These are phyloP conservation scores for Idris sp. DNA, from an alignment of 1,140 invertebrate genomes.

Conservation along the genomic window DNA sequence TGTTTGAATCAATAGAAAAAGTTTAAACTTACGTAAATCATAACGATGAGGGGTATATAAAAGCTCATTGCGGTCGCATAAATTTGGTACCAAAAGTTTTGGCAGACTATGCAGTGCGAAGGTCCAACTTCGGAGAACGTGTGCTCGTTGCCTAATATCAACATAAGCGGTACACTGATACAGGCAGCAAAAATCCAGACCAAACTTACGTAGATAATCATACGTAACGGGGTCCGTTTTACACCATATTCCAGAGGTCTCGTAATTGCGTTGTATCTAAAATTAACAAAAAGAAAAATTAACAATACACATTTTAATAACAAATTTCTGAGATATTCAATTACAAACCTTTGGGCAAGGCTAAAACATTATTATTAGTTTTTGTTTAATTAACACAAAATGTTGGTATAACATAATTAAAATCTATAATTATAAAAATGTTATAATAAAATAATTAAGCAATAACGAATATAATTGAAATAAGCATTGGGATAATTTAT, in stretches of 20 bases:
- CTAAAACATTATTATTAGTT: too few relatives aligned
- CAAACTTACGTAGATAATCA: constrained; percentile 90
- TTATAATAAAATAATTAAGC: too few relatives aligned
- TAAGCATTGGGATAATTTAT: too few relatives aligned
- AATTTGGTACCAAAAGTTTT: constrained; percentile 92
- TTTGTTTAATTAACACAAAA: too few relatives aligned
- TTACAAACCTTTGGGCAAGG: too few relatives aligned
- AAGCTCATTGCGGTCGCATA: constrained; percentile 94
- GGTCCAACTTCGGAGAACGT: constrained; percentile 77
- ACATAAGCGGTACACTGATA: constrained; percentile 91
- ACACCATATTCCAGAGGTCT: constrained; percentile 93
- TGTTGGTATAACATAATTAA: too few relatives aligned
- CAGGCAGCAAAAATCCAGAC: constrained; percentile 94
- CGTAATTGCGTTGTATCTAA: constrained; percentile 91
- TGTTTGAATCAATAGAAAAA: not conserved
- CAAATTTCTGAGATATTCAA: too few relatives aligned
- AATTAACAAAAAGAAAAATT: constrained; percentile 31
- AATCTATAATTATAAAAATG: too few relatives aligned
- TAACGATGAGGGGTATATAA: constrained; percentile 88
- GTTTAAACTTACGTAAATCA: constrained; percentile 3
- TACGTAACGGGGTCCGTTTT: constrained; percentile 89
- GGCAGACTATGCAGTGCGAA: constrained; percentile 87
- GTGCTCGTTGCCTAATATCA: constrained; percentile 93
- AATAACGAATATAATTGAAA: too few relatives aligned
- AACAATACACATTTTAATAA: too few relatives aligned